A percentile compares a stretch with the other conserved stretches of the same genome.
Evolutionary conservation across 2,113 vertebrate genomes (phyloP).

Genomic region (Caracal caracal): DNA sequence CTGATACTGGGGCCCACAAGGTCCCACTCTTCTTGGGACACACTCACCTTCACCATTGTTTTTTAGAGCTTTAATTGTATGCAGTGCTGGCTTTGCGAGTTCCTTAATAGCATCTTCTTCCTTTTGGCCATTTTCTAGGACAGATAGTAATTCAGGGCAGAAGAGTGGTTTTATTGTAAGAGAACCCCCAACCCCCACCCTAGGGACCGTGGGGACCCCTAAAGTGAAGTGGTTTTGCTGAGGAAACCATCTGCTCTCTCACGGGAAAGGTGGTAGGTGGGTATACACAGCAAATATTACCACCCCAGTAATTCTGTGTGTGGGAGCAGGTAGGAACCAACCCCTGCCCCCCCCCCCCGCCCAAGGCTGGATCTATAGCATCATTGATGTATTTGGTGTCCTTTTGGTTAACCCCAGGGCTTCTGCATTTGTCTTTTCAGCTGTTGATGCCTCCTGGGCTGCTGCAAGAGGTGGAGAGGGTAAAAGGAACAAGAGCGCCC

Average conservation of each 20-base stretch:
- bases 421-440: neutral
- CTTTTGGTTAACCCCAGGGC: neutral
- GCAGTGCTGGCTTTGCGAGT: rapidly evolving
- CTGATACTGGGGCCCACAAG: neutral
- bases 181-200: neutral
- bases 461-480: neutral
- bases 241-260: neutral
- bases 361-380: neutral
- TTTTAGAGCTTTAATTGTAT: neutral
- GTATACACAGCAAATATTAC: neutral
- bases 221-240: neutral
- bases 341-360: neutral
- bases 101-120: neutral
- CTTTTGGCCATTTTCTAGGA: neutral
- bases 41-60: neutral
- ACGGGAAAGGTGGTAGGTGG: neutral
- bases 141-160: neutral
- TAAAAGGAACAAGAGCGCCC: neutral
- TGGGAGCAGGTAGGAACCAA: neutral
- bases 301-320: neutral
- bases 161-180: neutral
- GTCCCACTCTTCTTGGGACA: neutral
- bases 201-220: neutral
- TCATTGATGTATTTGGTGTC: neutral
- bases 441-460: neutral